phyloP scores from a whole-genome alignment of 1,140 invertebrate species.

The Ridgeia piscesae region DNA sequence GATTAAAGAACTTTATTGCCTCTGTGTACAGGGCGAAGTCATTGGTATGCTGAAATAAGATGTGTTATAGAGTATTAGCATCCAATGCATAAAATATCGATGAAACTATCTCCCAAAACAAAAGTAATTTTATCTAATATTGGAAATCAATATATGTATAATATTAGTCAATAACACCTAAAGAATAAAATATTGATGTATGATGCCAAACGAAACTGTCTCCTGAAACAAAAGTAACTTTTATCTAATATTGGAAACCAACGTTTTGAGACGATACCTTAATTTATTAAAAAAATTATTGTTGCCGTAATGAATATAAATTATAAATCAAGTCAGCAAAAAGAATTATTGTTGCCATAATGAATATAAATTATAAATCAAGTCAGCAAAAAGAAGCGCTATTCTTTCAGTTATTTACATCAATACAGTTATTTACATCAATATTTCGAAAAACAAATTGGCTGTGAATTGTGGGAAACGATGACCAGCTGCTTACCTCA shows the following conservation, averaged over 20 bases:
- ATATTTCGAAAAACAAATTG: not conserved
- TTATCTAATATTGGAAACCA: too few species aligned
- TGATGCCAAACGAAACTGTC: too few species aligned
- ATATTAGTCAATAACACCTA: too few species aligned
- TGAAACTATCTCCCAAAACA: too few species aligned
- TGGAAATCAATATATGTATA: too few species aligned
- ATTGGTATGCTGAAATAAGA: constrained; percentile 84
- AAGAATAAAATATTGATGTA: too few species aligned
- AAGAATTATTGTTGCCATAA: too few species aligned
- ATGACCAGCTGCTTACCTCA: constrained; percentile 74
- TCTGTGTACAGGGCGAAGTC: constrained; percentile 99
- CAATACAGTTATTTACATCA: not conserved
- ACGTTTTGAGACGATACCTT: too few species aligned
- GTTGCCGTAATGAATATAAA: not conserved
- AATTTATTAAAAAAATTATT: too few species aligned
- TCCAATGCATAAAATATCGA: too few species aligned
- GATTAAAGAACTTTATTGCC: constrained; percentile 99
- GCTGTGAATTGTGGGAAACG: not conserved
- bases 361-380: not conserved
- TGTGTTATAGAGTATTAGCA: not conserved
- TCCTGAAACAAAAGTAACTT: too few species aligned
- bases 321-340: not conserved
- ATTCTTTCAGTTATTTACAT: not conserved
- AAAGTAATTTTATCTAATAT: too few species aligned
- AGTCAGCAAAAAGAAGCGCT: not conserved